phyloP scores from a whole-genome alignment of 2,797 vertebrate species.

The Artibeus lituratus region DNA sequence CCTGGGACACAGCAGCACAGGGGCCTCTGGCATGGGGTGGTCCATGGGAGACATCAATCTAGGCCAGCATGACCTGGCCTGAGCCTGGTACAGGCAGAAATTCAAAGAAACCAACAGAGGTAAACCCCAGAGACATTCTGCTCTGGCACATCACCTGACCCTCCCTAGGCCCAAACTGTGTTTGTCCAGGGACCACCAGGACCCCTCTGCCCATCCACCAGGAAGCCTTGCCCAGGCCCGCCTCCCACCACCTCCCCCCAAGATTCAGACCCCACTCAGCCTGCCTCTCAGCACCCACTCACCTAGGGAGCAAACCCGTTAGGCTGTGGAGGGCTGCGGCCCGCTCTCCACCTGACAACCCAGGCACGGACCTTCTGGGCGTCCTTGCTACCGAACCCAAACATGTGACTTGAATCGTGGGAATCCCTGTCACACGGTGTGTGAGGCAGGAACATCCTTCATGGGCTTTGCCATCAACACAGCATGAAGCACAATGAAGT shows the following conservation, averaged over 20 bases:
- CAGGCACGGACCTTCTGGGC: background rate
- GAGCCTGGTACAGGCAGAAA: background rate
- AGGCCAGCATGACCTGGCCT: background rate
- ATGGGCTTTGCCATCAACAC: background rate
- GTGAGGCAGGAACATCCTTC: background rate
- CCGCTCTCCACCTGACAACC: background rate
- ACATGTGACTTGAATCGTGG: background rate
- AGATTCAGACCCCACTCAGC: background rate
- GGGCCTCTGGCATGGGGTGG: background rate
- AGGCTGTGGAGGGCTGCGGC: accelerated
- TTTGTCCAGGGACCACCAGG: background rate
- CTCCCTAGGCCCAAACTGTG: background rate
- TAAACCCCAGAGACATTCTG: background rate
- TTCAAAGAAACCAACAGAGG: background rate
- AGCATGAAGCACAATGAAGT: background rate
- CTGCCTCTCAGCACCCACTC: background rate
- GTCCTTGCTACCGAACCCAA: background rate
- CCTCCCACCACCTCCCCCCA: background rate
- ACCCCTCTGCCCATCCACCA: background rate
- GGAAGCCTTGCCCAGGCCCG: background rate
- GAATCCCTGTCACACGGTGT: background rate
- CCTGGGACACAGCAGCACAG: background rate
- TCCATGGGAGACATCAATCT: background rate
- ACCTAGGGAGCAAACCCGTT: background rate
- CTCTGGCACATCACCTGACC: too few species aligned